Percentiles rank a stretch among this genome's conserved stretches.
Evolutionary conservation across 2,113 vertebrate genomes (phyloP).

Genomic region (Zeus faber): DNA sequence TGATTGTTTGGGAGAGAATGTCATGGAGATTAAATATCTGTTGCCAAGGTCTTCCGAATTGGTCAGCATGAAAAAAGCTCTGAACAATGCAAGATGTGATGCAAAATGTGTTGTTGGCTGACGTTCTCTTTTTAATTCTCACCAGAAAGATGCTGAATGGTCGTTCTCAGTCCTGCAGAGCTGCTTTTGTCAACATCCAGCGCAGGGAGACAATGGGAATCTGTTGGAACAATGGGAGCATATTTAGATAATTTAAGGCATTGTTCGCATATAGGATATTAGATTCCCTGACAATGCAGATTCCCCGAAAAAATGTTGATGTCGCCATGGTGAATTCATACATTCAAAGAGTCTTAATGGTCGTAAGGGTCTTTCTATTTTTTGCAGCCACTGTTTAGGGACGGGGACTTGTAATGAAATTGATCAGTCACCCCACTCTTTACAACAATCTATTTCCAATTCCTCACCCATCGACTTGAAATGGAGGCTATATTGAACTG

Average conservation of each 20-base stretch:
- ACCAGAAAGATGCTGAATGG: background rate
- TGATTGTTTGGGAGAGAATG: no score
- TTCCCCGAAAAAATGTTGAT: no score
- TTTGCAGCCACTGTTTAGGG: no score
- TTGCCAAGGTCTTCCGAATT: conserved; percentile 36
- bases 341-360: background rate
- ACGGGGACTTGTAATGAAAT: no score
- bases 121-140: no score
- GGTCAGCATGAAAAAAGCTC: no score
- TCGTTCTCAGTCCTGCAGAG: no score
- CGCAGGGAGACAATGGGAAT: background rate
- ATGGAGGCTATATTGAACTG: background rate
- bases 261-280: background rate
- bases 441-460: no score
- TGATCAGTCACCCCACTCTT: no score
- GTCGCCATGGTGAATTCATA: no score
- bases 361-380: background rate
- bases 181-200: background rate
- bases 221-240: background rate
- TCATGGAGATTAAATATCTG: conserved; percentile 14
- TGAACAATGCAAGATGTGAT: no score
- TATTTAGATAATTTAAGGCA: background rate
- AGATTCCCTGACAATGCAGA: background rate
- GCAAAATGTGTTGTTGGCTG: background rate
- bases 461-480: conserved; percentile 11